Evolutionary conservation across 1,140 invertebrate genomes (phyloP).

Genomic region (Bombus consobrinus): DNA sequence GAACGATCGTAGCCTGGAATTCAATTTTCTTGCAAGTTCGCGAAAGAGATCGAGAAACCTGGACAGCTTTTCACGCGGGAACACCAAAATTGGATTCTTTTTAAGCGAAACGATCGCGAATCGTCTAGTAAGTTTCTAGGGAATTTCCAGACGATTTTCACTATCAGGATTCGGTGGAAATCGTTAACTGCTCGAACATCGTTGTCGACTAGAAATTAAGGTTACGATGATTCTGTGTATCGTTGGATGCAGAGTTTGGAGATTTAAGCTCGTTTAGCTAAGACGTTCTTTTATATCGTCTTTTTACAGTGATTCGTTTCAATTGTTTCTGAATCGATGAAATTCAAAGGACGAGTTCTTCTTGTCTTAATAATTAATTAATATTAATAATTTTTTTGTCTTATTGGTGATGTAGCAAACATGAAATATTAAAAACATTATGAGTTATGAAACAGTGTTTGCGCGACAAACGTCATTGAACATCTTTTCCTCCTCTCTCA

Average conservation of each 20-base stretch:
- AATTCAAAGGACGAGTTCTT: too few species aligned
- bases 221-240: background rate
- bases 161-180: background rate
- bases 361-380: too few species aligned
- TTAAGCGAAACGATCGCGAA: background rate
- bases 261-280: too few species aligned
- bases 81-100: conserved; percentile 36
- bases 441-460: background rate
- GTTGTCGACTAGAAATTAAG: background rate
- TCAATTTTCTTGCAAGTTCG: conserved; percentile 31
- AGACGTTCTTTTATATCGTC: too few species aligned
- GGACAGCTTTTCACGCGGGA: conserved; percentile 13
- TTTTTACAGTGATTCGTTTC: too few species aligned
- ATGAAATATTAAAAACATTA: background rate
- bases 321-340: too few species aligned
- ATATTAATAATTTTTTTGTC: too few species aligned
- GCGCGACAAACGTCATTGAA: background rate
- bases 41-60: background rate
- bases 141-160: background rate
- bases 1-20: conserved; percentile 13
- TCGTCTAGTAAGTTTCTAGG: background rate
- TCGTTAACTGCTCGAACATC: background rate
- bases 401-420: too few species aligned
- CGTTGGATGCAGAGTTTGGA: too few species aligned
- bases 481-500: background rate